These are phyloP conservation scores for Cephus pulcher DNA, from an alignment of 2,888 invertebrate species.

Conservation along the genomic window DNA sequence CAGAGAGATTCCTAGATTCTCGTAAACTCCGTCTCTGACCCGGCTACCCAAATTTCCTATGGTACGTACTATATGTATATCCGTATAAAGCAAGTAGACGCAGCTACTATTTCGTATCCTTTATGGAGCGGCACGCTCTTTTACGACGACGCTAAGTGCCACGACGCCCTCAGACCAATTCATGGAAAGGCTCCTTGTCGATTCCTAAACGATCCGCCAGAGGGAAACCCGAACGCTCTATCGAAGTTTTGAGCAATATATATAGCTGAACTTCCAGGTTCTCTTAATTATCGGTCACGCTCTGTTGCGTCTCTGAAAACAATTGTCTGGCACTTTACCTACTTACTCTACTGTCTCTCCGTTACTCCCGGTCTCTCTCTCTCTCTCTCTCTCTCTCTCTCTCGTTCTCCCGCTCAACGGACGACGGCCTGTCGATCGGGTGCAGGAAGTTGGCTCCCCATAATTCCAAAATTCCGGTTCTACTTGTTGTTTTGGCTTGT, in stretches of 20 bases:
- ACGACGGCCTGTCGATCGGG: not conserved
- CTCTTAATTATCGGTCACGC: not conserved
- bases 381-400: not conserved
- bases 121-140: not conserved
- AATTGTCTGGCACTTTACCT: not conserved
- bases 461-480: no score
- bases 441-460: no score
- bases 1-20: not conserved
- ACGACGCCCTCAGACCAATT: not conserved
- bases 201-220: not conserved
- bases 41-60: not conserved
- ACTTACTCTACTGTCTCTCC: constrained; percentile 13
- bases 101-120: not conserved
- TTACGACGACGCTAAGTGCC: not conserved
- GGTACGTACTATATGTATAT: not conserved
- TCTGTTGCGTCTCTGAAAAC: not conserved
- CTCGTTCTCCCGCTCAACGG: constrained; percentile 5
- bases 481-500: no score
- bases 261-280: not conserved
- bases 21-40: not conserved
- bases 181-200: not conserved
- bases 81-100: not conserved
- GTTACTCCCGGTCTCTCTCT: not conserved
- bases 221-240: not conserved
- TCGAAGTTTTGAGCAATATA: constrained; percentile 14